Evolutionary conservation across 2,797 vertebrate species (phyloP).

Genomic region (Enteromius paludinosus): DNA sequence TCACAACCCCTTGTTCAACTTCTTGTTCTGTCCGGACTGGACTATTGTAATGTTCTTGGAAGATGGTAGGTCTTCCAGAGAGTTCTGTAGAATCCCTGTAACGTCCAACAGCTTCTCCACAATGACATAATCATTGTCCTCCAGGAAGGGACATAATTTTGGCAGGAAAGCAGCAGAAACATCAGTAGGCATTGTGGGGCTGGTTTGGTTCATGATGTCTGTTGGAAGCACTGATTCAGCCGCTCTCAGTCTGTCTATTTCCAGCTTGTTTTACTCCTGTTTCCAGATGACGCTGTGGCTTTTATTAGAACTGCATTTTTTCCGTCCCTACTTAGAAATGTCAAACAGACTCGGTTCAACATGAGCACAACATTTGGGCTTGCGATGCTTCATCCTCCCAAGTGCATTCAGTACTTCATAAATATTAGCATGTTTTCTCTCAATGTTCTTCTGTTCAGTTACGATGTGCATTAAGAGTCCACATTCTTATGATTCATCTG

Average conservation of each 20-base stretch:
- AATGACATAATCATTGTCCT: not conserved
- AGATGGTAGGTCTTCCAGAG: too few relatives aligned
- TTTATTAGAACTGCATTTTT: constrained; percentile 23
- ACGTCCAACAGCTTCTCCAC: not conserved
- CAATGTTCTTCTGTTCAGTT: not conserved
- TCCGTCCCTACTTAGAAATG: not conserved
- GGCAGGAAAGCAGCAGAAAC: not conserved
- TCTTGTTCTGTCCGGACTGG: too few relatives aligned
- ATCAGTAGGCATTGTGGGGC: not conserved
- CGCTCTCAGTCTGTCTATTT: not conserved
- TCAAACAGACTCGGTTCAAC: constrained; percentile 19
- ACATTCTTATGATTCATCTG: not conserved
- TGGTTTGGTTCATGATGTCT: not conserved
- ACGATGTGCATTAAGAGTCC: not conserved
- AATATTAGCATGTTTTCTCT: not conserved
- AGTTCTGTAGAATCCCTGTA: not conserved
- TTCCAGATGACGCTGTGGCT: not conserved
- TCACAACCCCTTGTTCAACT: too few relatives aligned
- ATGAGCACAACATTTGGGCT: not conserved
- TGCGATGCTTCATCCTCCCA: not conserved
- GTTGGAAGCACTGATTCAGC: not conserved
- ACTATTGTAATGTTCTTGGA: too few relatives aligned
- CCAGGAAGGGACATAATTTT: not conserved
- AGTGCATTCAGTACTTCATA: not conserved
- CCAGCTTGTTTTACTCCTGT: not conserved